Conservation (phyloP, 1,140 invertebrate genomes). For the Lasioglossum albipes region DNA sequence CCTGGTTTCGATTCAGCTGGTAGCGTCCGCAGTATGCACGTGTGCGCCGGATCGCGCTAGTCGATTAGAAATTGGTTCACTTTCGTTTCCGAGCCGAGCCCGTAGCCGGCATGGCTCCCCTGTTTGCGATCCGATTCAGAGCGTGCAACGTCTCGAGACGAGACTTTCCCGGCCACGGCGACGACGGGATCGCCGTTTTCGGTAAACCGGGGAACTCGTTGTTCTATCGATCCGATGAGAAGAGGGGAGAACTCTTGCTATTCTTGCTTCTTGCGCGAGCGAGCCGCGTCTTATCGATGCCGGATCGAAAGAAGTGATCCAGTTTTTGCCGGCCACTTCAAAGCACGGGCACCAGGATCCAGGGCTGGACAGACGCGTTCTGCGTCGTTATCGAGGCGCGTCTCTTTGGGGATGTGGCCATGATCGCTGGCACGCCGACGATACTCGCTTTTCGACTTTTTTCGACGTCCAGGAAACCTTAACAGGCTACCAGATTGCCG, state of each 20-base stretch:
- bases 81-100: conserved; percentile 32
- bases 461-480: too few relatives aligned
- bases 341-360: neutral
- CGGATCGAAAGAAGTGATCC: neutral
- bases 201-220: neutral
- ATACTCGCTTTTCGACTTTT: too few relatives aligned
- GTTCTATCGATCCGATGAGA: too few relatives aligned
- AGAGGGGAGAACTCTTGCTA: neutral
- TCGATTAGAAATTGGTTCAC: conserved; percentile 60
- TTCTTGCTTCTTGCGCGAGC: neutral
- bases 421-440: too few relatives aligned
- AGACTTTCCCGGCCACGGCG: conserved; percentile 20
- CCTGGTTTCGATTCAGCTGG: too few relatives aligned
- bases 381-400: neutral
- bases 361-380: neutral
- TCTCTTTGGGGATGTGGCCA: neutral
- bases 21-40: too few relatives aligned
- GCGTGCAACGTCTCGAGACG: conserved; percentile 6
- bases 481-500: too few relatives aligned
- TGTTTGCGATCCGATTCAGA: conserved; percentile 7
- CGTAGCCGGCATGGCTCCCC: too few relatives aligned
- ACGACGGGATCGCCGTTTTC: neutral
- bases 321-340: neutral
- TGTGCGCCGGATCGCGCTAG: conserved; percentile 27
- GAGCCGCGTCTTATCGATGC: neutral